A percentile compares a stretch with the other conserved stretches of the same genome.
These are phyloP conservation scores for Hylia prasina DNA, from an alignment of 2,113 vertebrate genomes.

Conservation along the genomic window DNA sequence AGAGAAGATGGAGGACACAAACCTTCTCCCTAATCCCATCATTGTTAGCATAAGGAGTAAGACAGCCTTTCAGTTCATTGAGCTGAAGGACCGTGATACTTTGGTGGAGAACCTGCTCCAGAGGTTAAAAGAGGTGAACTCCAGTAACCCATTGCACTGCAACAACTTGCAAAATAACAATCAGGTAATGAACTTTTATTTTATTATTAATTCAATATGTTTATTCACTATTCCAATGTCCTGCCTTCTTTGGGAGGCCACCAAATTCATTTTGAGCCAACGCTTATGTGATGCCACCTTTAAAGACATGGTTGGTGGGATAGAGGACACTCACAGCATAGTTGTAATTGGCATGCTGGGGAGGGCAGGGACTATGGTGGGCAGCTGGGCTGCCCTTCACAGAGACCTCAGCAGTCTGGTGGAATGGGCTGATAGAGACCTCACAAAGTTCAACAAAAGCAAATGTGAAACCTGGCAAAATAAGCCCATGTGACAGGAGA, in stretches of 20 bases:
- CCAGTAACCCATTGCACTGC: constrained; percentile 21
- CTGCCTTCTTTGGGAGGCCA: background rate
- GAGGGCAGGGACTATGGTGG: background rate
- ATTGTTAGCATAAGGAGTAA: constrained; percentile 89
- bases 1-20: constrained; percentile 92
- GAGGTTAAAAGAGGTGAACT: constrained; percentile 74
- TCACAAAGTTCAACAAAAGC: background rate
- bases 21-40: constrained; percentile 86
- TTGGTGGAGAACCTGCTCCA: constrained; percentile 81
- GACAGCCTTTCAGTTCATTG: constrained; percentile 94
- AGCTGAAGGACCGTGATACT: constrained; percentile 81
- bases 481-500: background rate
- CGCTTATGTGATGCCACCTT: background rate
- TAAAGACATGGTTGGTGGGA: background rate
- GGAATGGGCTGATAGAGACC: background rate
- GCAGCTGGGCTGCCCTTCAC: background rate
- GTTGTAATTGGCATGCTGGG: background rate
- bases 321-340: background rate
- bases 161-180: constrained; percentile 45
- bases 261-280: background rate
- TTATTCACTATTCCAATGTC: background rate
- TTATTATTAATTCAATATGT: background rate
- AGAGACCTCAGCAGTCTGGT: background rate
- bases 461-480: background rate
- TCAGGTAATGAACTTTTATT: constrained; percentile 45